Conservation (phyloP, 2,888 invertebrate species). For the Oithona nana region DNA sequence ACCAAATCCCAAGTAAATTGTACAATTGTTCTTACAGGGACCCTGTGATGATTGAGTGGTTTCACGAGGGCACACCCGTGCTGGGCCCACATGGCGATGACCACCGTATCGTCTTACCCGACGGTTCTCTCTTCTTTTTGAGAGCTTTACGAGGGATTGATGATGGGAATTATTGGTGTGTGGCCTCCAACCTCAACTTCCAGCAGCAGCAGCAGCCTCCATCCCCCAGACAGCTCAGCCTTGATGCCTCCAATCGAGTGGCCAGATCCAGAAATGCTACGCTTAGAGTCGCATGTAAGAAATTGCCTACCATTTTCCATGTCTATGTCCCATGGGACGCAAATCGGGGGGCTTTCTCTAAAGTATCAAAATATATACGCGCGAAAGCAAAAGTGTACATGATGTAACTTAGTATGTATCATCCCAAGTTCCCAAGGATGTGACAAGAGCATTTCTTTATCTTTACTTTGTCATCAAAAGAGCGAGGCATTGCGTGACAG, state of each 20-base stretch:
- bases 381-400: too few relatives aligned
- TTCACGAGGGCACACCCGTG: not conserved
- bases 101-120: constrained; percentile 5
- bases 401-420: too few relatives aligned
- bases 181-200: constrained; percentile 1
- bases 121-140: constrained; percentile 11
- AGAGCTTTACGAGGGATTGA: not conserved
- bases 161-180: constrained; percentile 11
- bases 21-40: not conserved
- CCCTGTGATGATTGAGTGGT: not conserved
- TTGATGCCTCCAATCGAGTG: not conserved
- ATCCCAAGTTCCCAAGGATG: too few relatives aligned
- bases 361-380: too few relatives aligned
- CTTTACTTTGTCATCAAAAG: too few relatives aligned
- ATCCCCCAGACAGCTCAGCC: too few relatives aligned
- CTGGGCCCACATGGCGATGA: not conserved
- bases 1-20: too few relatives aligned
- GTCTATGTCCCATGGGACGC: too few relatives aligned
- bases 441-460: too few relatives aligned
- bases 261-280: not conserved
- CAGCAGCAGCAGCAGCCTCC: not conserved
- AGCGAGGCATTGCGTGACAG: too few relatives aligned
- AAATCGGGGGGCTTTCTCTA: too few relatives aligned
- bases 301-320: too few relatives aligned
- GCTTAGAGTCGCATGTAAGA: not conserved